Base-by-base conservation (phyloP, 2,797 vertebrate genomes). In the Garrulus glandarius region DNA sequence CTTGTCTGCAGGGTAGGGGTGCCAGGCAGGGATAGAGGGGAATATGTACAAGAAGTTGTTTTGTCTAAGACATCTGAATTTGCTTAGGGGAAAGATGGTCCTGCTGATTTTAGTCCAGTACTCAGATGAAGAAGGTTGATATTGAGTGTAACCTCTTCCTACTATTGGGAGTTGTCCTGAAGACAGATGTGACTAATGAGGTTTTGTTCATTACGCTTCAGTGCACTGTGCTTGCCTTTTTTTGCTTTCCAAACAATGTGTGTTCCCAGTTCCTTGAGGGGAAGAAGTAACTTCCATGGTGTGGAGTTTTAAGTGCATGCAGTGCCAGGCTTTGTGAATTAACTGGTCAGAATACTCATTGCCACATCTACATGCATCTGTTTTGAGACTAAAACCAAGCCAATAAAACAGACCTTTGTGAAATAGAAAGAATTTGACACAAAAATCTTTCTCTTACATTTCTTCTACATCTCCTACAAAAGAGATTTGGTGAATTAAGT, bases 161-260 rank as follows among this genome's bases (percentile, higher is more conserved):
- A 5, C 49, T 81, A 18, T 5, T 60, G 75, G 67, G 84, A 72
- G 63, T 16, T 91, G 39, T 92, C 72, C 87, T 79, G 64, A 91
- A 96, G 88, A 96, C 23, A 91, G 71, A 84, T 93, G 72, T 74
- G 76, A 84, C 59, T 92, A 64, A 91, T 91, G 78, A 91, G 26
- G 59, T 69, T 57, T 85, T 13, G 47, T 91, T 76, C 5, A 10
- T 78, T 92, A 75, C 8, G 37, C 53, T 46, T 61, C 77, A 72
- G 61, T 24, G 39, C 56, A 67, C 84, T 84, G 47, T 52, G 37
- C 29, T 93, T 89, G 30, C 47, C 5, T 39, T 23, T 44, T 82
- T 27, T 17, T 77, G 49, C 67, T 95, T 61, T 65, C 63, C 27
- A 67, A 94, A 95, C 50, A 84, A 59, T 61, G 29, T 46, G 50